Evolutionary conservation across 2,113 vertebrate species (phyloP).

Genomic region (Eudyptes chrysolophus): DNA sequence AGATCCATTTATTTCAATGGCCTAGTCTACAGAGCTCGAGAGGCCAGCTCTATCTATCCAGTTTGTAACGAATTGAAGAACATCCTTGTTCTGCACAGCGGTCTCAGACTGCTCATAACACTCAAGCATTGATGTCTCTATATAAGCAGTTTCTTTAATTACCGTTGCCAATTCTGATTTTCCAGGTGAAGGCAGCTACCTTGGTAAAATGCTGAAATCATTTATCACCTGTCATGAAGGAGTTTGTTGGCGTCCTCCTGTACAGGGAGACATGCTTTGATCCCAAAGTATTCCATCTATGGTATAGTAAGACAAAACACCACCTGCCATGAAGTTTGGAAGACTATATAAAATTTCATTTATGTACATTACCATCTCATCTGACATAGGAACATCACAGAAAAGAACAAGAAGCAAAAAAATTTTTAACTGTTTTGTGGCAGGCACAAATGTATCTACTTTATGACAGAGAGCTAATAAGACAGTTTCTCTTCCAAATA

Average conservation of each 20-base stretch:
- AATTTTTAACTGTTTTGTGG: neutral
- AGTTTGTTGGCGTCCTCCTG: neutral
- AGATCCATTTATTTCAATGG: neutral
- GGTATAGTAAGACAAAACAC: neutral
- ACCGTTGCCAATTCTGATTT: conserved; percentile 34
- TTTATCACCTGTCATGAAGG: neutral
- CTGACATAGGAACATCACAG: conserved; percentile 7
- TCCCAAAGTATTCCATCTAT: neutral
- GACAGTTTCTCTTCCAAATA: neutral
- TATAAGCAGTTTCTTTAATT: neutral
- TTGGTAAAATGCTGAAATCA: neutral
- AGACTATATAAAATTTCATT: conserved; percentile 5
- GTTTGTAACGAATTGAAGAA: neutral
- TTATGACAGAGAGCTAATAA: conserved; percentile 12
- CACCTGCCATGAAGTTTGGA: neutral
- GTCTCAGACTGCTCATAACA: neutral
- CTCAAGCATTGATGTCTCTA: neutral
- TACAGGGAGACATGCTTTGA: neutral
- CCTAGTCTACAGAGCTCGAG: neutral
- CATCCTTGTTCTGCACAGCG: neutral
- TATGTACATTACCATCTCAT: neutral
- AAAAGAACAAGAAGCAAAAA: neutral
- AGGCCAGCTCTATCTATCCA: neutral
- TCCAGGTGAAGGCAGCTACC: conserved; percentile 17
- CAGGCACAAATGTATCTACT: conserved; percentile 20